These are phyloP conservation scores for Podabrus alpinus DNA, from an alignment of 2,888 invertebrate species.

Conservation along the genomic window DNA sequence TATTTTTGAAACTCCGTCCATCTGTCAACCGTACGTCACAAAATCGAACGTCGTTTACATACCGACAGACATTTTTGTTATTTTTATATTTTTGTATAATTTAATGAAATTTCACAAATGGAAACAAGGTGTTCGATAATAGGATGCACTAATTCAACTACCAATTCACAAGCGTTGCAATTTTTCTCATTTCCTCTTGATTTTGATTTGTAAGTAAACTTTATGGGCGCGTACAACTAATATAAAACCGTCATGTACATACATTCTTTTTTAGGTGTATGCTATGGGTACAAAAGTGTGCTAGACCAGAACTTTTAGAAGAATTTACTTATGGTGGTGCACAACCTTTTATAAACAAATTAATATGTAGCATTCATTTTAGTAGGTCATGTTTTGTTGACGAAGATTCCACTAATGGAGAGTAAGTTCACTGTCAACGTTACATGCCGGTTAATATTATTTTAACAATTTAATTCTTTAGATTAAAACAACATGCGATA, in stretches of 20 bases:
- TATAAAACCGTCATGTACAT: neutral
- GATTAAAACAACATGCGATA: neutral
- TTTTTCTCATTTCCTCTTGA: conserved; percentile 4
- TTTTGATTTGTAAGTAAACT: conserved; percentile 2
- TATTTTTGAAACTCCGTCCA: conserved; percentile 17
- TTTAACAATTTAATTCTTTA: neutral
- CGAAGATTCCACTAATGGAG: neutral
- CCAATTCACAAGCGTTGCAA: neutral
- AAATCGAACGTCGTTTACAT: conserved; percentile 3
- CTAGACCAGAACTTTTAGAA: conserved; percentile 17
- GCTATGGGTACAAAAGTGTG: conserved; percentile 24
- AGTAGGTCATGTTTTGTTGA: conserved; percentile 12
- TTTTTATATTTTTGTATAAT: neutral
- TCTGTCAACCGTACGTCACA: conserved; percentile 11
- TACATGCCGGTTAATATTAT: neutral
- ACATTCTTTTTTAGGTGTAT: conserved; percentile 15
- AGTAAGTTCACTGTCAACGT: conserved; percentile 9
- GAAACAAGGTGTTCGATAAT: conserved; percentile 13
- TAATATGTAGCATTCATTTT: conserved; percentile 22
- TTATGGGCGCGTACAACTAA: neutral
- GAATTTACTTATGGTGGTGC: conserved; percentile 25
- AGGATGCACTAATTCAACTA: conserved; percentile 7
- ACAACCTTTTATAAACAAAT: conserved; percentile 13
- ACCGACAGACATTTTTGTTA: neutral
- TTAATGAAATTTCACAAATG: conserved; percentile 3